These are phyloP conservation scores for Phoenicopterus ruber DNA, from an alignment of 2,113 vertebrate species.

Conservation along the genomic window DNA sequence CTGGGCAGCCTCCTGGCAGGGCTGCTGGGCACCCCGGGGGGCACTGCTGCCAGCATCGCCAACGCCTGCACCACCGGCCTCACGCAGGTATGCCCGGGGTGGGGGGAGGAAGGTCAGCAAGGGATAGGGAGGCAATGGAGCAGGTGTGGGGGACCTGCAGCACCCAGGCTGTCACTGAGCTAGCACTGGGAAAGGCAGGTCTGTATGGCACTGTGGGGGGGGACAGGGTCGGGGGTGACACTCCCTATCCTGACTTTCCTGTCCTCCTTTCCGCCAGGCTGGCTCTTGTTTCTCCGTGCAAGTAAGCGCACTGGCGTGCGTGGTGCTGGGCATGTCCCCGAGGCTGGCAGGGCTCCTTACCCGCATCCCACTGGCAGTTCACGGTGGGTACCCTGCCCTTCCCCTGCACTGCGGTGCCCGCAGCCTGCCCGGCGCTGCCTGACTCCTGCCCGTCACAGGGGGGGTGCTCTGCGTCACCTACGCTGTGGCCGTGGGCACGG, in stretches of 20 bases:
- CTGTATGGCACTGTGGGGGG: not conserved
- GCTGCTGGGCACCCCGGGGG: conserved; percentile 74
- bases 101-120: not conserved
- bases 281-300: conserved; percentile 69
- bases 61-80: conserved; percentile 73
- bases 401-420: fast-evolving
- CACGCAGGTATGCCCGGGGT: conserved; percentile 70
- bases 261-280: conserved; percentile 53
- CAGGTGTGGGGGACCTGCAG: not conserved
- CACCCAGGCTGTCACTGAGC: not conserved
- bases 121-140: not conserved
- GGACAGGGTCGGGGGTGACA: not conserved
- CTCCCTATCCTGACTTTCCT: not conserved
- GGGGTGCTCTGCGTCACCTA: conserved; percentile 82
- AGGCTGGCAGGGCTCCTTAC: conserved; percentile 73
- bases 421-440: not conserved
- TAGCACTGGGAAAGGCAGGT: not conserved
- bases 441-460: conserved; percentile 56
- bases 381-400: conserved; percentile 66
- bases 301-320: conserved; percentile 63
- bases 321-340: conserved; percentile 77
- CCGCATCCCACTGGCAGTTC: conserved; percentile 74
- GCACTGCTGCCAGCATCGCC: conserved; percentile 77
- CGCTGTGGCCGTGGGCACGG: conserved; percentile 75
- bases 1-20: conserved; percentile 78